Evolutionary conservation across 1,140 invertebrate genomes (phyloP).

Genomic region (Drosophila santomea): DNA sequence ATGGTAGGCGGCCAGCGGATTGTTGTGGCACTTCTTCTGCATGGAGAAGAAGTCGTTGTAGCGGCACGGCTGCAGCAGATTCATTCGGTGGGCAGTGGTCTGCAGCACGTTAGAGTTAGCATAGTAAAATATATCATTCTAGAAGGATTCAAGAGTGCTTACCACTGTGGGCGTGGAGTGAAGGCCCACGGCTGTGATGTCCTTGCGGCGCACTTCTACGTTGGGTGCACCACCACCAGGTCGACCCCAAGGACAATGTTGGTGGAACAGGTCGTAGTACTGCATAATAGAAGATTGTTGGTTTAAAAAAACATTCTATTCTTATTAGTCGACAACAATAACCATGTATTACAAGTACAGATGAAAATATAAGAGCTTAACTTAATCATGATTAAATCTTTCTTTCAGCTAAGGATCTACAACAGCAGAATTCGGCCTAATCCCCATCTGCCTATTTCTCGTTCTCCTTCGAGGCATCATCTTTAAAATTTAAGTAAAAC

Average conservation of each 20-base stretch:
- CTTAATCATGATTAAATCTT: too few relatives aligned
- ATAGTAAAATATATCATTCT: background rate
- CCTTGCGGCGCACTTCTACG: slow-evolving; percentile 84
- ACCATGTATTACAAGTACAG: too few relatives aligned
- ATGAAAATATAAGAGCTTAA: too few relatives aligned
- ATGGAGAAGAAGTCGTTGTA: slow-evolving; percentile 78
- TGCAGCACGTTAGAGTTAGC: background rate
- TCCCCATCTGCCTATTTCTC: background rate
- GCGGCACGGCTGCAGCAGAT: slow-evolving; percentile 74
- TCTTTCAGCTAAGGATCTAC: too few relatives aligned
- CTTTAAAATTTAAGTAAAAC: too few relatives aligned
- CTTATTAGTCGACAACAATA: too few relatives aligned
- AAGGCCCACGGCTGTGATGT: slow-evolving; percentile 85
- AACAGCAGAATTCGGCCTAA: too few relatives aligned
- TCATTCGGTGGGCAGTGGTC: slow-evolving; percentile 72
- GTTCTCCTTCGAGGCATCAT: slow-evolving; percentile 3
- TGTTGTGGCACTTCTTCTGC: slow-evolving; percentile 75
- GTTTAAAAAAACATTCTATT: too few relatives aligned
- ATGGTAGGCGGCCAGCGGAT: slow-evolving; percentile 60
- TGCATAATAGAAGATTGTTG: slow-evolving; percentile 28
- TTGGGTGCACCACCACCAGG: slow-evolving; percentile 84
- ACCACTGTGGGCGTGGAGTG: slow-evolving; percentile 85
- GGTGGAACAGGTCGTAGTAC: slow-evolving; percentile 85
- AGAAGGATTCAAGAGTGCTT: slow-evolving; percentile 6
- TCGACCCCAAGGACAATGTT: slow-evolving; percentile 85